Evolutionary conservation across 1,140 invertebrate genomes (phyloP), one percentile per base, ranked within the genome.

Genomic region (Aphaenogaster rudis): DNA sequence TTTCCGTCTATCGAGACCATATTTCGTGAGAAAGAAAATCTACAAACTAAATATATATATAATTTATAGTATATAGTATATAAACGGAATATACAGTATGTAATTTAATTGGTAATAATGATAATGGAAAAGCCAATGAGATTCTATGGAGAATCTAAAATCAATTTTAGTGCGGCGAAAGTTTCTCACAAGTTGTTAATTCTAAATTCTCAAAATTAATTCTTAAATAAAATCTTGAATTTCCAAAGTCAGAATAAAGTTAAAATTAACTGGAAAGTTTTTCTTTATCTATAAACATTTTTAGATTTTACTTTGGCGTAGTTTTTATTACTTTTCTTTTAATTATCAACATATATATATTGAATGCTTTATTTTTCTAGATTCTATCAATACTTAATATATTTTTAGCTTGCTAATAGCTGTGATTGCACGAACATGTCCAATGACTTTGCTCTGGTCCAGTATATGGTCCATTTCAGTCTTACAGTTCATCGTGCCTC

Each of bases 21-120:
- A 69, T 76, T 21, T 76, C 54, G 21, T 8, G 54, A 63, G 33
- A 84, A 59, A 48, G n/a, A 61, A 71, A 36, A 74, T 82, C 17
- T 21, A 7, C 54, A 39, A 17, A 28, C 28, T 28, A 28, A 28
- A 28, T 28, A 28, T 28, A 28, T 28, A 28, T 28, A 28, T 28
- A 28, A 28, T 28, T 28, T 28, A 28, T 28, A 28, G 28, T 28
- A 28, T 28, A 28, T 28, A 28, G 28, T 0, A 28, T 1, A 28
- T 28, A 28, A 28, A 11, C 4, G 13, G 28, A 82, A 59, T 72
- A 59, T 13, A 17, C 36, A 45, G 28, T 28, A 48, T 33, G 52
- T 21, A 59, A 48, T 36, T 72, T 69, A 21, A 52, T 67, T 15
- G 13, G 15, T n/a, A 28, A 28, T 28, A 28, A 28, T 28, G 28